Evolutionary conservation across 2,113 vertebrate genomes (phyloP), one percentile per base, ranked within the genome.

Genomic region (Sorex fumeus): DNA sequence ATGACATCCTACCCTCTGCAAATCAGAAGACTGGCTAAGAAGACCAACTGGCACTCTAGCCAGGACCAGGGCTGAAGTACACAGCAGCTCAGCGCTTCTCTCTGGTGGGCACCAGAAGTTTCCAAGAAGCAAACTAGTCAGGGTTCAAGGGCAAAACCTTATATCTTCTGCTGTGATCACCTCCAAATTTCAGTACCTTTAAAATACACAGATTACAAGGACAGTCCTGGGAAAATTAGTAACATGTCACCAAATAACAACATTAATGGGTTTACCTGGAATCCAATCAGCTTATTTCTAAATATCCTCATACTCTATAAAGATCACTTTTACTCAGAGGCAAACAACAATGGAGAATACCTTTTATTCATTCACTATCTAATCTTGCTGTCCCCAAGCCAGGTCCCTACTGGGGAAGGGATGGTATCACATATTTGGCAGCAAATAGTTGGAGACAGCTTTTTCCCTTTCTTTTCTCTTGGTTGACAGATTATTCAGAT

Each of bases 171-270:
- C 45, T 84, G 70, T 25, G 43, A 82, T 91, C 74, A 72, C 62
- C 47, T 91, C 77, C 85, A 94, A 67, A 89, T 25, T 40, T 71
- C 84, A 95, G 92, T 53, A 84, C 47, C 69, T 88, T 93, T 75
- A 89, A 94, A 94, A 87, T 66, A 84, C 66, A 89, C 0, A 69
- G 34, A 93, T 85, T 69, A 85, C 80, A 96, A n/a, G 12, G 47
- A 50, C 12, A 64, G 43, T 83, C 40, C 74, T 92, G 84, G 74
- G 74, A 84, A 93, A 94, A 93, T 72, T 32, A 66, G 76, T 36
- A 80, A 71, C 84, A 77, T 67, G 60, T 83, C 84, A 87, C 32
- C 10, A 2, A 93, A 81, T 62, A 84, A 83, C 25, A 81, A 34
- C 64, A 91, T 66, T 67, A 84, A 93, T 70, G n/a, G 36, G 28